Evolutionary conservation across 1,140 invertebrate genomes (phyloP).

Genomic region (Formica exsecta): DNA sequence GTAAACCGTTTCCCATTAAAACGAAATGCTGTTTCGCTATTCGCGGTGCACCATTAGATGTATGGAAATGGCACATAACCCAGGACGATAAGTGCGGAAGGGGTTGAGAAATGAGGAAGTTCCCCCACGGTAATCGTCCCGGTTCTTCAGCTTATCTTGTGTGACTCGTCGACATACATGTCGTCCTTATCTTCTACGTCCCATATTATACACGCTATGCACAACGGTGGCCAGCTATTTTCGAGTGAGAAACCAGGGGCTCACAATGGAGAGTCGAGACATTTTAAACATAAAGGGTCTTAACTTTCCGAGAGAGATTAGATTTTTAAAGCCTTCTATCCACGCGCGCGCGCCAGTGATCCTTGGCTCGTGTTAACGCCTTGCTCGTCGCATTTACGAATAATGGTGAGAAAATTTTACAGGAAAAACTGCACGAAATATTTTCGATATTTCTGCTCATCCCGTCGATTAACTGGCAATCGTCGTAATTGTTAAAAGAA

Average conservation of each 20-base stretch:
- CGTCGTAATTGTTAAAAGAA: background rate
- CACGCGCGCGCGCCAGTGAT: background rate
- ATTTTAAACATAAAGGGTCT: constrained; percentile 65
- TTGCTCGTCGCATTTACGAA: background rate
- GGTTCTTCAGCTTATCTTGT: constrained; percentile 76
- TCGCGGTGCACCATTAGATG: constrained; percentile 74
- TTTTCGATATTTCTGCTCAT: background rate
- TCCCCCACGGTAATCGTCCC: constrained; percentile 69
- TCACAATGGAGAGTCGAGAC: constrained; percentile 64
- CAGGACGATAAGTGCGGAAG: constrained; percentile 77
- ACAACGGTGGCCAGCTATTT: constrained; percentile 69
- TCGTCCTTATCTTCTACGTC: constrained; percentile 75
- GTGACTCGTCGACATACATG: constrained; percentile 77
- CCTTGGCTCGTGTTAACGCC: constrained; percentile 37
- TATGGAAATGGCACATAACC: constrained; percentile 78
- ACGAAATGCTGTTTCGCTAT: constrained; percentile 78
- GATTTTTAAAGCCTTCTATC: constrained; percentile 60
- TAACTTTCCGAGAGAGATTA: constrained; percentile 62
- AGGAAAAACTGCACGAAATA: background rate
- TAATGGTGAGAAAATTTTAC: background rate
- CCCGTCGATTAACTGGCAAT: background rate
- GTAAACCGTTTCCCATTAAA: constrained; percentile 74
- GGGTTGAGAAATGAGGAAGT: constrained; percentile 77
- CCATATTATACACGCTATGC: constrained; percentile 72
- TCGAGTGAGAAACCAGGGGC: constrained; percentile 68